phyloP scores from a whole-genome alignment of 2,888 invertebrate species.

The Xanthorhoe designata region DNA sequence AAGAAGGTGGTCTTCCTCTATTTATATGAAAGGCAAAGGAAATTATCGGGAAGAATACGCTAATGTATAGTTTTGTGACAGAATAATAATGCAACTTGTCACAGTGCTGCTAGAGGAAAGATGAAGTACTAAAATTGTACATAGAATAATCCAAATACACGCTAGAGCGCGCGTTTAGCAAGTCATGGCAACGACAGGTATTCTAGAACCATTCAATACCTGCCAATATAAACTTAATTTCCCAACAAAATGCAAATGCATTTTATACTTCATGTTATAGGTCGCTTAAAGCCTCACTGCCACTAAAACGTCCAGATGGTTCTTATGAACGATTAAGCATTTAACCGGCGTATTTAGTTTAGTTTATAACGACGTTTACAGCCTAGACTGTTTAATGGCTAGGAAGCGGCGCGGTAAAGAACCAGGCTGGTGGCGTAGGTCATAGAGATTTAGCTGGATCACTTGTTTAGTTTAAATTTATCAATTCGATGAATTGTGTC shows the following conservation, averaged over 20 bases:
- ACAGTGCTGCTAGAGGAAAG: too few species aligned
- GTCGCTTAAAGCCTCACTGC: slow-evolving; percentile 4
- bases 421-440: slow-evolving; percentile 41
- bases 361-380: slow-evolving; percentile 80
- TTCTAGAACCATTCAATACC: background rate
- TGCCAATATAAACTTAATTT: background rate
- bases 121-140: too few species aligned
- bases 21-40: too few species aligned
- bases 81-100: too few species aligned
- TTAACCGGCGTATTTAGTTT: slow-evolving; percentile 72
- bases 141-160: too few species aligned
- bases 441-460: background rate
- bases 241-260: slow-evolving; percentile 27
- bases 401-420: slow-evolving; percentile 78
- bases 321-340: slow-evolving; percentile 69
- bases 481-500: too few species aligned
- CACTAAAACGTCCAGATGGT: slow-evolving; percentile 45
- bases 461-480: background rate
- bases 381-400: slow-evolving; percentile 76
- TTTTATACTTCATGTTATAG: slow-evolving; percentile 7
- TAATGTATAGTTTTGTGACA: too few species aligned
- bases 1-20: too few species aligned
- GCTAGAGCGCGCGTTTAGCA: too few species aligned
- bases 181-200: too few species aligned
- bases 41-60: too few species aligned